A percentile compares a stretch with the other conserved stretches of the same genome.
These are phyloP conservation scores for Ceuthmochares aereus DNA, from an alignment of 2,113 vertebrate genomes.

Conservation along the genomic window DNA sequence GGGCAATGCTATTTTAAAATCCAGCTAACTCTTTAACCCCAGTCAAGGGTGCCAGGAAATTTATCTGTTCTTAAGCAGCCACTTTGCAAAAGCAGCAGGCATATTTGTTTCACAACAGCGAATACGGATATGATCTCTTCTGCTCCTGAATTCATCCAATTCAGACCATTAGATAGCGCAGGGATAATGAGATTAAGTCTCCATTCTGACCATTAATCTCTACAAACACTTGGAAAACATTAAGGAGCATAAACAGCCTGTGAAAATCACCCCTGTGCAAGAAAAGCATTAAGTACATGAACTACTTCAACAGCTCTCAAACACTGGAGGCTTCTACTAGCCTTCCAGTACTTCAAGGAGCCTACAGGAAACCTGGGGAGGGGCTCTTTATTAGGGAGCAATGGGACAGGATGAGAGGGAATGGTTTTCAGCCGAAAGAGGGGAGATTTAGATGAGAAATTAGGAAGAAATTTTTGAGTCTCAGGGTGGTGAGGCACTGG, in stretches of 20 bases:
- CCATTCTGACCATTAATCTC: not conserved
- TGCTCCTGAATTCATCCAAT: not conserved
- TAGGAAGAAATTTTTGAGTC: too few species aligned
- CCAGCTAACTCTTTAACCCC: not conserved
- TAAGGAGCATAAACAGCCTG: not conserved
- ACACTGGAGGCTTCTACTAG: not conserved
- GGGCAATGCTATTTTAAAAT: not conserved
- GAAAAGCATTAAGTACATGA: not conserved
- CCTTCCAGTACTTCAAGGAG: too few species aligned
- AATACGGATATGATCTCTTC: accelerated
- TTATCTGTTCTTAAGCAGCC: not conserved
- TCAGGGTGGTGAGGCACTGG: too few species aligned
- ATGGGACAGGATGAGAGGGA: too few species aligned
- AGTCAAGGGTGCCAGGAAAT: not conserved
- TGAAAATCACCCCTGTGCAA: not conserved
- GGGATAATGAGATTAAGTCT: not conserved
- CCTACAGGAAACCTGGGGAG: too few species aligned
- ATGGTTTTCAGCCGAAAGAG: too few species aligned
- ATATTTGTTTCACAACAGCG: not conserved
- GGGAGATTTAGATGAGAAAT: too few species aligned
- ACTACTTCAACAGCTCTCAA: not conserved
- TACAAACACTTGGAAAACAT: not conserved
- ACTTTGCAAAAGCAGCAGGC: accelerated
- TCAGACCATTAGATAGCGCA: not conserved
- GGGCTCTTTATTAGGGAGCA: too few species aligned